Evolutionary conservation across 2,888 invertebrate genomes (phyloP), one percentile per base, ranked within the genome.

Genomic region (Drosophila borborema): DNA sequence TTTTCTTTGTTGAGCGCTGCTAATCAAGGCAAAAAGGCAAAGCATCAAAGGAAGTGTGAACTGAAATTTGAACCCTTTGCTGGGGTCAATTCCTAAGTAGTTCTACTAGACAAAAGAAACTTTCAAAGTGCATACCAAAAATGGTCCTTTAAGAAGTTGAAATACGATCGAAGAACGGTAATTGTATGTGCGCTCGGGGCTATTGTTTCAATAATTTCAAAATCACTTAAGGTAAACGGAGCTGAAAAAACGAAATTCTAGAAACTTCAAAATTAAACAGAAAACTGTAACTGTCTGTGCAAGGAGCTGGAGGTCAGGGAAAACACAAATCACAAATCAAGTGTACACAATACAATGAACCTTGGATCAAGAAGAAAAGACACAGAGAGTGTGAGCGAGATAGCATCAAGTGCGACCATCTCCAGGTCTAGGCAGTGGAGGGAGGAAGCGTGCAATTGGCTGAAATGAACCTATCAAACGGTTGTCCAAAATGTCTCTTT

Each of bases 401-500:
- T 9, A 46, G 20, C 23, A 9, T 9, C 28, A 28, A 8, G 6
- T 16, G 45, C 53, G 65, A 23, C 48, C 31, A 20, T 38, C 36
- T 28, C 28, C 28, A 28, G 28, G 28, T 28, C 28, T 28, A 28
- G 28, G 28, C 28, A 28, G 28, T 6, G 28, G 28, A 6, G 28
- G 28, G 6, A 20, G 20, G 6, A 28, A 28, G 28, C 28, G 55
- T 69, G 64, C 64, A 64, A 64, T 73, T 69, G 82, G 67, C 67
- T 74, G 75, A 86, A 82, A 80, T 85, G 89, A 90, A 90, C 91
- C 77, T 85, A 85, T 86, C 91, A 88, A 82, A 80, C 80, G 86
- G 80, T 90, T 90, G 86, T 86, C 51, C 91, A 87, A 87, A 90
- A 85, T 86, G 89, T 90, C 87, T 83, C 89, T 89, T 89, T 84